Percentiles rank a stretch among this genome's conserved stretches.
Conservation (phyloP, 2,888 invertebrate genomes). For the Didymodactylos carnosus region DNA sequence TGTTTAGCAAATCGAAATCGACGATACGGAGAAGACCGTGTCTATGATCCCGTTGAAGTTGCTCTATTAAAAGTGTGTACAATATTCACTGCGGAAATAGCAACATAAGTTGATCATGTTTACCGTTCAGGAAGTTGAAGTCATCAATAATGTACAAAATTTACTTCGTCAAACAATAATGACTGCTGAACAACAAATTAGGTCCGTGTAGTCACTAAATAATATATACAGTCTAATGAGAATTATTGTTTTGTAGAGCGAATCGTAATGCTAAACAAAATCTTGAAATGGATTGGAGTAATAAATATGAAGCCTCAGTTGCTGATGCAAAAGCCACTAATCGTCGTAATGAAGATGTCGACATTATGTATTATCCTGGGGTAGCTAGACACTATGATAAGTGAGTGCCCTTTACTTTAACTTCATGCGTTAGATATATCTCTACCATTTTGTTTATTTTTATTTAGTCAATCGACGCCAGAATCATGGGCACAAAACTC, state of each 20-base stretch:
- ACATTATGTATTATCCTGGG: slow-evolving; percentile 56
- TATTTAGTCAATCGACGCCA: slow-evolving; percentile 53
- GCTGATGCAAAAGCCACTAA: slow-evolving; percentile 51
- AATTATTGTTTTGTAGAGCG: slow-evolving; percentile 32
- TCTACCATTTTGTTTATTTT: neutral
- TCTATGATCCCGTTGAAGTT: slow-evolving; percentile 33
- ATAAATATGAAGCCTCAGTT: slow-evolving; percentile 58
- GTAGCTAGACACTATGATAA: slow-evolving; percentile 56
- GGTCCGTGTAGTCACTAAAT: too few species aligned
- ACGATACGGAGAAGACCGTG: slow-evolving; percentile 30
- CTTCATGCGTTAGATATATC: neutral
- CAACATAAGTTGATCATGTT: too few species aligned
- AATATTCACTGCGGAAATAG: too few species aligned
- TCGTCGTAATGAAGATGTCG: slow-evolving; percentile 47
- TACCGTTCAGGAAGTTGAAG: slow-evolving; percentile 30
- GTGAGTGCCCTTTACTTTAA: slow-evolving; percentile 33
- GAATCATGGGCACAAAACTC: slow-evolving; percentile 68
- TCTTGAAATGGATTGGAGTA: slow-evolving; percentile 74
- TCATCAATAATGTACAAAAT: slow-evolving; percentile 36
- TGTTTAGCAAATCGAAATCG: slow-evolving; percentile 32
- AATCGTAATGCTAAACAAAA: slow-evolving; percentile 60
- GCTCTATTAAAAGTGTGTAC: slow-evolving; percentile 16
- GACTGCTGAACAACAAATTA: slow-evolving; percentile 32
- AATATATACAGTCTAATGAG: neutral
- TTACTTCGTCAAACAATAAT: slow-evolving; percentile 31